Evolutionary conservation across 1,140 invertebrate species (phyloP), one percentile per base, ranked within the genome.

Genomic region (Zaprionus vittiger): DNA sequence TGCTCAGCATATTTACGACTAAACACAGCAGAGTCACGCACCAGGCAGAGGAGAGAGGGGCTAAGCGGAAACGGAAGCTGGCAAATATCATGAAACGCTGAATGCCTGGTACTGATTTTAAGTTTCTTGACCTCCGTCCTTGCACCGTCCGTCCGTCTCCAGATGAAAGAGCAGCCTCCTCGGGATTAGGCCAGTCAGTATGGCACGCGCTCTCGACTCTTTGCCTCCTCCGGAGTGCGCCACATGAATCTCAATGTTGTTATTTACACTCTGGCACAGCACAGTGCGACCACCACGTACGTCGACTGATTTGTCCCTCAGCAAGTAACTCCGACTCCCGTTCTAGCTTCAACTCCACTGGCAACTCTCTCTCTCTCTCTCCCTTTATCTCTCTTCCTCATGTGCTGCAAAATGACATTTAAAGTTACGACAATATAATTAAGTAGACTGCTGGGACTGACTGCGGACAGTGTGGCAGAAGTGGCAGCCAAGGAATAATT

Each of bases 401-500:
- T 81, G 71, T 76, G 83, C 83, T 71, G 65, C 83, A 79, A 87
- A 87, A 87, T 89, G 83, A 89, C 83, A 87, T 87, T 87, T 87
- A 89, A 87, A 87, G 83, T 87, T 87, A 87, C 83, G 83, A 83
- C 84, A 87, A 87, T 87, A 87, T 87, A 87, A 87, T 87, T 87
- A 87, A 87, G 84, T 87, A 89, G 83, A 89, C 83, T 80, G 69
- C 80, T 83, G 83, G 83, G 83, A 89, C 77, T 76, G 87, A 73
- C 77, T 61, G 73, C 67, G 49, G 66, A 61, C 41, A 26, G 44
- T n/a, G 52, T 44, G 37, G 28, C 69, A 57, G 24, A 73, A 62
- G 79, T 47, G 66, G 49, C 61, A 69, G 73, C 54, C 62, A 74
- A 83, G 80, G 80, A 83, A 87, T 87, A 89, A 87, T 87, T 87